Evolutionary conservation across 2,888 invertebrate genomes (phyloP).

Genomic region (Hoplodrina blanda): DNA sequence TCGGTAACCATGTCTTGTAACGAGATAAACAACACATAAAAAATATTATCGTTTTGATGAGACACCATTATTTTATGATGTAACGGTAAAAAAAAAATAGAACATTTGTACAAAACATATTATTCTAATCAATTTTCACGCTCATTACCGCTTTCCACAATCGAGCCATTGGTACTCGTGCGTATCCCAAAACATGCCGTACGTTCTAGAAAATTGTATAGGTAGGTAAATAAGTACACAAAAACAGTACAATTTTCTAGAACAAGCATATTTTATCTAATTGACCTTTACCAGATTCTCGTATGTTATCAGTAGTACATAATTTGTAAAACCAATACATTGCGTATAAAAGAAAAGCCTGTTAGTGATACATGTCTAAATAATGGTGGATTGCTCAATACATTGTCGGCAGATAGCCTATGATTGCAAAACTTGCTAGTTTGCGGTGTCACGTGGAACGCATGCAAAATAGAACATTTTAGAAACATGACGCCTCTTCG

Average conservation of each 20-base stretch:
- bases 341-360: constrained; percentile 36
- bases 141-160: constrained; percentile 12
- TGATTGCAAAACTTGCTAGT: constrained; percentile 66
- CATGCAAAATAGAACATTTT: constrained; percentile 57
- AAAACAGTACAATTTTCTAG: not conserved
- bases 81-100: not conserved
- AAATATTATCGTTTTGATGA: constrained; percentile 22
- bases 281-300: constrained; percentile 6
- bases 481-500: constrained; percentile 61
- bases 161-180: not conserved
- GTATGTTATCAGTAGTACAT: constrained; percentile 17
- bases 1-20: constrained; percentile 20
- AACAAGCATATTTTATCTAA: not conserved
- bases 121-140: constrained; percentile 20
- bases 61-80: constrained; percentile 21
- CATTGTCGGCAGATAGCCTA: constrained; percentile 42
- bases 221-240: not conserved
- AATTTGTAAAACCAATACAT: constrained; percentile 34
- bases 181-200: not conserved
- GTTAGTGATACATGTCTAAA: constrained; percentile 48
- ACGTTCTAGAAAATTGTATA: not conserved
- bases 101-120: constrained; percentile 10
- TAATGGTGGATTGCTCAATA: constrained; percentile 54
- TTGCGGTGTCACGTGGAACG: constrained; percentile 60
- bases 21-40: constrained; percentile 18